A percentile compares a stretch with the other conserved stretches of the same genome.
These are phyloP conservation scores for Drosophila busckii DNA, from an alignment of 1,140 invertebrate species.

Conservation along the genomic window DNA sequence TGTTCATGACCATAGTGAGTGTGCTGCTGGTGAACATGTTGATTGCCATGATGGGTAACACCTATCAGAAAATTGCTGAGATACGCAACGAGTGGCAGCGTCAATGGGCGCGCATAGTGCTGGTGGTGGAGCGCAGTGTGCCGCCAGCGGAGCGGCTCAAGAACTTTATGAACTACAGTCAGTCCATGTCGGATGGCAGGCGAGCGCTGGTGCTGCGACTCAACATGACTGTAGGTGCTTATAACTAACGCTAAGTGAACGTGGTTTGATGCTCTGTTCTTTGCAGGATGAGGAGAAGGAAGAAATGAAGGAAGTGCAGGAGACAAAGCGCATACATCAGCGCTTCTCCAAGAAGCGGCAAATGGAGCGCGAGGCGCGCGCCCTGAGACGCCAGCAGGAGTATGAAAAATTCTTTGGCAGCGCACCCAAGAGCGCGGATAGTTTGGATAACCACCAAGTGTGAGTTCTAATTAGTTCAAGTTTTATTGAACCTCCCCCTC, in stretches of 20 bases:
- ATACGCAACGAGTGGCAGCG: slow-evolving; percentile 98
- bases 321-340: slow-evolving; percentile 92
- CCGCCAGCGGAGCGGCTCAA: slow-evolving; percentile 90
- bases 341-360: slow-evolving; percentile 85
- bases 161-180: slow-evolving; percentile 94
- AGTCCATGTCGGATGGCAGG: slow-evolving; percentile 95
- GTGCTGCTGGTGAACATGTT: slow-evolving; percentile 98
- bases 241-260: background rate
- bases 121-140: slow-evolving; percentile 97
- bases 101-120: slow-evolving; percentile 98
- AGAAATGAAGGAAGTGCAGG: slow-evolving; percentile 95
- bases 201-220: slow-evolving; percentile 91
- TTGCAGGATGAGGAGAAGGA: slow-evolving; percentile 92
- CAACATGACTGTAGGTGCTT: slow-evolving; percentile 86
- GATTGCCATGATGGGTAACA: slow-evolving; percentile 99
- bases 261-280: background rate
- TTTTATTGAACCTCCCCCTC: slow-evolving; percentile 48
- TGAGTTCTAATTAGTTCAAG: slow-evolving; percentile 54
- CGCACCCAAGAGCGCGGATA: slow-evolving; percentile 40
- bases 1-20: slow-evolving; percentile 98
- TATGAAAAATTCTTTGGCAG: slow-evolving; percentile 76
- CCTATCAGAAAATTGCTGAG: slow-evolving; percentile 98
- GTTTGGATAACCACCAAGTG: slow-evolving; percentile 58
- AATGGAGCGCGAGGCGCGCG: slow-evolving; percentile 67
- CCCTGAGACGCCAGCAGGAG: slow-evolving; percentile 57